Percentiles rank a stretch among this genome's conserved stretches.
Evolutionary conservation across 1,140 invertebrate species (phyloP).

Genomic region (Proctacanthus coquilletti): DNA sequence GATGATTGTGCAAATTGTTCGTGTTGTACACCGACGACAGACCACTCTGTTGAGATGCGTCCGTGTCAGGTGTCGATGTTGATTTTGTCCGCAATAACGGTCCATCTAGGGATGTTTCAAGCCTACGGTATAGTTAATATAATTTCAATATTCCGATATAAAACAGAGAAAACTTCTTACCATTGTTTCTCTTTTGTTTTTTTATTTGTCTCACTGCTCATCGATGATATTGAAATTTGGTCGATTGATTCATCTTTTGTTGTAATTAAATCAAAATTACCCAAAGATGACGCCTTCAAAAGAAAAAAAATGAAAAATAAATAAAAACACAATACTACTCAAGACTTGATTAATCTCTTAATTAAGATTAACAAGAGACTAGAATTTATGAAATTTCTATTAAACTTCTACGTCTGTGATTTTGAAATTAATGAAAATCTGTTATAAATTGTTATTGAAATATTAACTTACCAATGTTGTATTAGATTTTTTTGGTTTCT

Average conservation of each 20-base stretch:
- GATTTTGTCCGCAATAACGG: conserved; percentile 20
- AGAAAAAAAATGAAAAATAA: conserved; percentile 9
- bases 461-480: too few relatives aligned
- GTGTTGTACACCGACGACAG: too few relatives aligned
- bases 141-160: conserved; percentile 5
- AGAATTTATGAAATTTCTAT: conserved; percentile 15
- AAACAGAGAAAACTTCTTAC: conserved; percentile 12
- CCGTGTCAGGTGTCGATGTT: conserved; percentile 2
- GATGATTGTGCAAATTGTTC: neutral
- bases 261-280: conserved; percentile 2
- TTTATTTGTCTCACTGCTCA: conserved; percentile 10
- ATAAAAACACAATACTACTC: conserved; percentile 12
- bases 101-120: conserved; percentile 35
- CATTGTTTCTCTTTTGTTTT: conserved; percentile 32
- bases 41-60: neutral
- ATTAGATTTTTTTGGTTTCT: too few relatives aligned
- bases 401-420: conserved; percentile 17
- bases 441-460: conserved; percentile 23
- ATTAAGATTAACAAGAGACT: too few relatives aligned
- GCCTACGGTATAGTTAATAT: conserved; percentile 13
- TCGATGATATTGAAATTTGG: conserved; percentile 14
- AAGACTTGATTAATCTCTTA: too few relatives aligned
- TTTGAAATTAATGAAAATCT: conserved; percentile 17
- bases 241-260: conserved; percentile 2
- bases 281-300: conserved; percentile 7